Evolutionary conservation across 1,140 invertebrate genomes (phyloP).

Genomic region (Bombus difficillimus): DNA sequence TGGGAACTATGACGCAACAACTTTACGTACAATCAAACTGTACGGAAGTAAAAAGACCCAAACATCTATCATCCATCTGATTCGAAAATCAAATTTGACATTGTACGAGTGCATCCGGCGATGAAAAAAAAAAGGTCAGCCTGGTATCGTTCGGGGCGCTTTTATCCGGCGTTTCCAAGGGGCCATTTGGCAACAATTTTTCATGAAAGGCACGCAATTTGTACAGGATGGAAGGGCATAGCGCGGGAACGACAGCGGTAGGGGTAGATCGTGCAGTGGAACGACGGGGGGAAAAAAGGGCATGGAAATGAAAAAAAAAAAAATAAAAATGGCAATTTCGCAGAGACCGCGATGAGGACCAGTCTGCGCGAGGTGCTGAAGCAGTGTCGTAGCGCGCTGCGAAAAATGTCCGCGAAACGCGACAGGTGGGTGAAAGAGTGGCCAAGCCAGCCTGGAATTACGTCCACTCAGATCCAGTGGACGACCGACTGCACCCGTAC

Average conservation of each 20-base stretch:
- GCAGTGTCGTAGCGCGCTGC: conserved; percentile 85
- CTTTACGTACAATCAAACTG: not conserved
- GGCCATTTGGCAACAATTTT: conserved; percentile 24
- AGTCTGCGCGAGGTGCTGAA: conserved; percentile 83
- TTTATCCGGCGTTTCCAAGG: conserved; percentile 2
- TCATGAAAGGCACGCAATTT: conserved; percentile 28
- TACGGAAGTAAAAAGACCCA: too few relatives aligned
- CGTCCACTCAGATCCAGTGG: conserved; percentile 90
- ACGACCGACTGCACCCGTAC: conserved; percentile 89
- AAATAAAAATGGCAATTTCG: conserved; percentile 47
- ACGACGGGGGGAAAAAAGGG: accelerated
- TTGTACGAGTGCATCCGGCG: not conserved
- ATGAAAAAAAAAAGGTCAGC: not conserved
- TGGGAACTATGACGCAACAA: not conserved
- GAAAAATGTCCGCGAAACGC: conserved; percentile 86
- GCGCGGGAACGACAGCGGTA: not conserved
- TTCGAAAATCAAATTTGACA: conserved; percentile 27
- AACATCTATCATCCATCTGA: not conserved
- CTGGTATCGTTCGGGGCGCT: not conserved
- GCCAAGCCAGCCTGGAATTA: conserved; percentile 89
- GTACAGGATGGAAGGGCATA: conserved; percentile 9
- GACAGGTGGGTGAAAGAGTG: conserved; percentile 90
- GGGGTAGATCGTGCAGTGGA: not conserved
- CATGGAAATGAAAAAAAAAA: not conserved
- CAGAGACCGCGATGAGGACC: conserved; percentile 85